A percentile compares a stretch with the other conserved stretches of the same genome.
phyloP scores from a whole-genome alignment of 2,113 vertebrate species.

The Microcebus murinus region DNA sequence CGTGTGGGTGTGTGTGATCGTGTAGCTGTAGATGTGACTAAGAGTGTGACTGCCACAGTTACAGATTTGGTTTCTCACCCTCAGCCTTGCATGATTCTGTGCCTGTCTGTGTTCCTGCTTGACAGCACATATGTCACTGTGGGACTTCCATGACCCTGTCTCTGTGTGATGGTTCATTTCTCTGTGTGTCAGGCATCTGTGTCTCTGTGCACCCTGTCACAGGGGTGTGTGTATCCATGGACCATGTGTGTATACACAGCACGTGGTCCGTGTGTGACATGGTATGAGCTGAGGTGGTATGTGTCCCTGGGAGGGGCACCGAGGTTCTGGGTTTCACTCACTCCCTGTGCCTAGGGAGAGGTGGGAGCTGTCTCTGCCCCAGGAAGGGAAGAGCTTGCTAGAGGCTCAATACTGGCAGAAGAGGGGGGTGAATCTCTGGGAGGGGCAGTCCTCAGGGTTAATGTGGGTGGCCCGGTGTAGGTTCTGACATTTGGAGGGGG shows the following conservation, averaged over 20 bases:
- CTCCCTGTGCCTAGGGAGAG: neutral
- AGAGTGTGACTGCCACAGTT: neutral
- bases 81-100: neutral
- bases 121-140: neutral
- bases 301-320: neutral
- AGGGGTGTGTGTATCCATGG: neutral
- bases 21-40: neutral
- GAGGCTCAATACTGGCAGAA: neutral
- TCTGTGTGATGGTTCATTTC: neutral
- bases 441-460: neutral
- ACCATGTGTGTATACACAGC: neutral
- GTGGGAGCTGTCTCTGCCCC: neutral
- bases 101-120: neutral
- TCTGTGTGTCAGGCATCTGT: neutral
- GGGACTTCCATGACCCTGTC: neutral
- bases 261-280: neutral
- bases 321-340: neutral
- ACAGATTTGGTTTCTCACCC: neutral
- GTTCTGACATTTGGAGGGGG: neutral
- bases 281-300: neutral
- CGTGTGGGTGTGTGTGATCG: neutral
- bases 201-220: neutral
- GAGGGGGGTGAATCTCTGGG: neutral
- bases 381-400: neutral
- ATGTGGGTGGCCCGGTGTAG: neutral